Evolutionary conservation across 2,888 invertebrate genomes (phyloP), one percentile per base, ranked within the genome.

Genomic region (Coleophora deauratella): DNA sequence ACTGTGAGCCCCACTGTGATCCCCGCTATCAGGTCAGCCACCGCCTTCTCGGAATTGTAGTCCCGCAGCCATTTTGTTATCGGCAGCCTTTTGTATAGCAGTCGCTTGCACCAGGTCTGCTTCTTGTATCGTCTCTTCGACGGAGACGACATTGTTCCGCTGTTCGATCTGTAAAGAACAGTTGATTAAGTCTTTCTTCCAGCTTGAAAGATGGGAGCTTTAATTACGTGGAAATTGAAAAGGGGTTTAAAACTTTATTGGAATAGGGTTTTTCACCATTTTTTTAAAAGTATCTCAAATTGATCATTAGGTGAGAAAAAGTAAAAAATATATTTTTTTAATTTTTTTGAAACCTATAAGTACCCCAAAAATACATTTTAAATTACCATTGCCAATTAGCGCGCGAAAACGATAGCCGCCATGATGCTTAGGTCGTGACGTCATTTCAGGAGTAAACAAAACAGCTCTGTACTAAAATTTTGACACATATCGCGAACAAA

Each of bases 1-100:
- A 97, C 95, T 0, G 96, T 97, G 15, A 98, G 87, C 0, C 96
- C 97, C 1, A 98, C 97, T 1, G 97, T 97, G 44, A 97, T 84
- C 1, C 97, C 97, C 12, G 97, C 97, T 57, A 98, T 95, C 37
- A 93, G 64, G 79, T 98, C 98, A 46, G 93, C 91, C 40, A 96
- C 67, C 1, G 94, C 89, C 70, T 93, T 91, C 46, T 92, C 90
- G 0, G 90, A 86, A 58, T 91, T 90, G 75, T 96, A 96, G 40
- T 88, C 87, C 1, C 92, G 91, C 9, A 93, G 76, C 95, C 95
- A 95, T 62, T 86, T 87, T 9, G 91, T 59, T 43, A 93, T 88
- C 0, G 93, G 92, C 38, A 92, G 59, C 45, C 90, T 78, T 61
- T 88, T 87, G 50, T 74, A 57, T 51, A 84, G 57, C 34, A 85